Evolutionary conservation across 2,797 vertebrate species (phyloP).

Genomic region (Acanthurus leucopareius): DNA sequence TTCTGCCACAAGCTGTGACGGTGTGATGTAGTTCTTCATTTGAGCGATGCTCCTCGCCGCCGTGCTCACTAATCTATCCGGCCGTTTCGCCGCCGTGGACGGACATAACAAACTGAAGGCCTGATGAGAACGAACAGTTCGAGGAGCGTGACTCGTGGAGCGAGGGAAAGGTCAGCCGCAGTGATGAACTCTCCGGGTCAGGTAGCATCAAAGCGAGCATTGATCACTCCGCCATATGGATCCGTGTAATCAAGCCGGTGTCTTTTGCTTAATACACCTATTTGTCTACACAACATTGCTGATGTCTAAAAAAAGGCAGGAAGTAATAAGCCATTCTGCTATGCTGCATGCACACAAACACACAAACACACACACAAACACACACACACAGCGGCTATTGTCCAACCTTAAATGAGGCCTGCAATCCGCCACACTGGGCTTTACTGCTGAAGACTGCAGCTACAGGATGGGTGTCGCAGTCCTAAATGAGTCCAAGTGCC

Average conservation of each 20-base stretch:
- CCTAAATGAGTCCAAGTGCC: conserved; percentile 71
- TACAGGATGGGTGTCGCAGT: conserved; percentile 65
- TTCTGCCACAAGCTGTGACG: conserved; percentile 8
- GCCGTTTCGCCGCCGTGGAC: conserved; percentile 21
- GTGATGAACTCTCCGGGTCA: conserved; percentile 81
- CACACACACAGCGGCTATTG: conserved; percentile 22
- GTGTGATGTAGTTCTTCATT: not conserved
- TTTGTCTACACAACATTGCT: conserved; percentile 69
- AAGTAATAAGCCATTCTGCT: conserved; percentile 36
- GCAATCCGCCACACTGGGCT: conserved; percentile 62
- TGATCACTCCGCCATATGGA: conserved; percentile 75
- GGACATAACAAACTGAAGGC: conserved; percentile 50
- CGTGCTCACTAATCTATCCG: conserved; percentile 31
- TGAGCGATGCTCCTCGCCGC: conserved; percentile 8
- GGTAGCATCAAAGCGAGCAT: conserved; percentile 68
- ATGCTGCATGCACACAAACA: conserved; percentile 6
- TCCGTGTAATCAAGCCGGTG: conserved; percentile 77
- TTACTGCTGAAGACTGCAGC: conserved; percentile 67
- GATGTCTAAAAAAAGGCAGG: conserved; percentile 21
- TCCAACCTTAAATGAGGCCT: conserved; percentile 71
- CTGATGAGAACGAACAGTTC: conserved; percentile 63
- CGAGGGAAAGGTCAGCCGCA: conserved; percentile 69
- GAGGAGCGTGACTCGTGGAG: conserved; percentile 45
- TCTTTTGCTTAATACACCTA: conserved; percentile 69
- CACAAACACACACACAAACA: conserved; percentile 13